Evolutionary conservation across 2,113 vertebrate genomes (phyloP).

Genomic region (Orientallactaga bullata): DNA sequence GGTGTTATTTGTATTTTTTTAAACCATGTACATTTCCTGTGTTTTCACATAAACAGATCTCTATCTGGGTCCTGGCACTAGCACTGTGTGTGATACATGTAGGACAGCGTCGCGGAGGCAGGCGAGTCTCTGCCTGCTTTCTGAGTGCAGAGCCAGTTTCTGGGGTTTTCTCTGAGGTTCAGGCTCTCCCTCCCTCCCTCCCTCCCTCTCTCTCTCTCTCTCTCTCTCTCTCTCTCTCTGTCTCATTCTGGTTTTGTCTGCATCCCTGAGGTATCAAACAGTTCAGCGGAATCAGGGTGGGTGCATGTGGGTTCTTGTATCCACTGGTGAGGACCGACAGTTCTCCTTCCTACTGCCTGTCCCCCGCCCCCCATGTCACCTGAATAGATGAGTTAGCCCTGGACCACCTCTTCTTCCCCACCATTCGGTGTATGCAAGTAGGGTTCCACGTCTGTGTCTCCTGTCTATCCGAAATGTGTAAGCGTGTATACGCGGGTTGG

Average conservation of each 20-base stretch:
- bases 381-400: background rate
- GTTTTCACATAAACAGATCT: slow-evolving; percentile 46
- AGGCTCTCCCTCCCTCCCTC: background rate
- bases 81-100: background rate
- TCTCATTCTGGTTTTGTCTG: background rate
- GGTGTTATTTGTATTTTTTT: background rate
- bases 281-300: background rate
- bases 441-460: background rate
- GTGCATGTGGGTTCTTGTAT: background rate
- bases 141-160: background rate
- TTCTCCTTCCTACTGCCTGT: background rate
- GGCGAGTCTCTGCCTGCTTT: background rate
- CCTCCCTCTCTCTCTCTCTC: too few species aligned
- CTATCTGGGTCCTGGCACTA: background rate
- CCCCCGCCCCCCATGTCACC: background rate
- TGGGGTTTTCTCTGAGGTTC: background rate
- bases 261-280: background rate
- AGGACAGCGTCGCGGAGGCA: background rate
- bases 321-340: background rate
- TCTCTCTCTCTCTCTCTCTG: too few species aligned
- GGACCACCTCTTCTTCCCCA: too few species aligned
- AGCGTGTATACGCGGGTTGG: background rate
- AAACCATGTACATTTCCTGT: background rate
- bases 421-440: background rate
- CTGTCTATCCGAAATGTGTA: accelerated